Percentiles rank a stretch among this genome's conserved stretches.
Evolutionary conservation across 2,888 invertebrate genomes (phyloP).

Genomic region (Amblyjoppa fuscipennis): DNA sequence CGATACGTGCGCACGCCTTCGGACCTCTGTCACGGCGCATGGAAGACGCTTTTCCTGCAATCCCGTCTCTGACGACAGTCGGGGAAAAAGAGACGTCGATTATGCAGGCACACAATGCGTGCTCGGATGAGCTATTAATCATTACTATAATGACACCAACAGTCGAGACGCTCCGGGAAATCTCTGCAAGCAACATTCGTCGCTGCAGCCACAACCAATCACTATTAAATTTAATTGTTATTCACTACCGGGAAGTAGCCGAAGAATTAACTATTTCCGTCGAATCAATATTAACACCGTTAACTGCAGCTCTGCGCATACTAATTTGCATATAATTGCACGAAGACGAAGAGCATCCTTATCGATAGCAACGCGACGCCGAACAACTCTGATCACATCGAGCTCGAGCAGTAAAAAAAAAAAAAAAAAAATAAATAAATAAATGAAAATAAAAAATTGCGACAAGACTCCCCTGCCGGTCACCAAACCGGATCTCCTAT

Average conservation of each 20-base stretch:
- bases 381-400: neutral
- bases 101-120: conserved; percentile 13
- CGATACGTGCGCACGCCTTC: conserved; percentile 9
- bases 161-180: neutral
- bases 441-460: too few species aligned
- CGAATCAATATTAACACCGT: conserved; percentile 1
- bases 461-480: neutral
- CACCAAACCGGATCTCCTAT: conserved; percentile 52
- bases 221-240: conserved; percentile 6
- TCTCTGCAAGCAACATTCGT: neutral
- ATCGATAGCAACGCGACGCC: neutral
- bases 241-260: neutral
- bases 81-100: conserved; percentile 1
- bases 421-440: too few species aligned
- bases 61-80: conserved; percentile 9
- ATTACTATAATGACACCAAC: neutral
- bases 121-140: conserved; percentile 9
- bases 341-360: neutral
- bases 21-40: neutral
- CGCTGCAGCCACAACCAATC: neutral
- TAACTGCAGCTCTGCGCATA: neutral
- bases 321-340: neutral
- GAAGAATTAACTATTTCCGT: neutral
- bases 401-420: too few species aligned
- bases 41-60: conserved; percentile 40